Conservation (phyloP, 2,797 vertebrate genomes). For the Gymnoscopelus microlampas region DNA sequence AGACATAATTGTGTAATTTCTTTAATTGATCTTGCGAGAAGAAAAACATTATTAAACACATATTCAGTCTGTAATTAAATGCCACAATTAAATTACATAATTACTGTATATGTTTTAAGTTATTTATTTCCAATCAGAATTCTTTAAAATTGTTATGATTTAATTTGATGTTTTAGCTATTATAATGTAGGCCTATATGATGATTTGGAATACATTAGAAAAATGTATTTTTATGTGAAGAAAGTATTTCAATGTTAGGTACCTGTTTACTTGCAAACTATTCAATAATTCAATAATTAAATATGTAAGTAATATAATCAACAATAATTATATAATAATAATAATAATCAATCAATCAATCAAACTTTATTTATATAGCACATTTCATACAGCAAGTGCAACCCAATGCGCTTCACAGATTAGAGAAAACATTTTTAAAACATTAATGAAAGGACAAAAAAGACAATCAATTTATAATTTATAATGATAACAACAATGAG, state of each 20-base stretch:
- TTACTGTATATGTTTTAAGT: not conserved
- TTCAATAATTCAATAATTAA: too few species aligned
- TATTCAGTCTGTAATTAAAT: not conserved
- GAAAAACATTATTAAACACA: not conserved
- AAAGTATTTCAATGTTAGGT: not conserved
- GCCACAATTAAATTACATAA: not conserved
- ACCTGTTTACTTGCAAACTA: too few species aligned
- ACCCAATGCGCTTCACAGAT: not conserved
- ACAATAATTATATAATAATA: constrained; percentile 3
- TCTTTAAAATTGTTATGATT: not conserved
- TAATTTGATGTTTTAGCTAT: constrained; percentile 9
- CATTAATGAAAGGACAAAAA: too few species aligned
- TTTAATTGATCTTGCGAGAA: too few species aligned
- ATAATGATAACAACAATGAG: not conserved
- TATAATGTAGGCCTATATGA: not conserved
- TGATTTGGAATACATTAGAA: constrained; percentile 4
- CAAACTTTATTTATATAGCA: too few species aligned
- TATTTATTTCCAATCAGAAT: not conserved
- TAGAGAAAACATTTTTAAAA: not conserved
- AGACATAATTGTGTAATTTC: too few species aligned
- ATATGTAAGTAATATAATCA: not conserved
- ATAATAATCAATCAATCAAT: not conserved
- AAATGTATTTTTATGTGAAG: not conserved
- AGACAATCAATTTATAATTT: too few species aligned
- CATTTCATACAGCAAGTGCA: too few species aligned